Evolutionary conservation across 2,113 vertebrate species (phyloP).

Genomic region (Ctenomys sociabilis): DNA sequence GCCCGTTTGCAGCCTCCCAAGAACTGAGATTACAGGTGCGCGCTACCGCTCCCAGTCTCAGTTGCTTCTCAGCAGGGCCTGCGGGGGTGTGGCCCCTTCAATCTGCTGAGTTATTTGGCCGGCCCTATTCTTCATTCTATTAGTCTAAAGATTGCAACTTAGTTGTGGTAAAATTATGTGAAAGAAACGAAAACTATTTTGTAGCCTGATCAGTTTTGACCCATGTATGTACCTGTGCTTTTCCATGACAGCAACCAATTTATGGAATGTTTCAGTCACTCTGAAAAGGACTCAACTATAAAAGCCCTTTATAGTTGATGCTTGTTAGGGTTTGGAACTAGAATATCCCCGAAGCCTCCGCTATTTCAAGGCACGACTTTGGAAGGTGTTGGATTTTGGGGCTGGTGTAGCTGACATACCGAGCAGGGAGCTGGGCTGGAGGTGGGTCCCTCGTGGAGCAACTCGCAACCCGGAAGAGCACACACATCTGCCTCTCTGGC

Average conservation of each 20-base stretch:
- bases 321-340: not conserved
- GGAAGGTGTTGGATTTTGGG: not conserved
- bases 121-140: not conserved
- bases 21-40: too few species aligned
- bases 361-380: not conserved
- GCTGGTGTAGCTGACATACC: not conserved
- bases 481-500: not conserved
- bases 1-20: too few species aligned
- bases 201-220: conserved; percentile 1
- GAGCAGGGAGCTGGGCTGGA: not conserved
- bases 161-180: not conserved
- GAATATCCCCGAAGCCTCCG: not conserved
- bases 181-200: conserved; percentile 4
- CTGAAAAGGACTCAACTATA: not conserved
- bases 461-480: not conserved
- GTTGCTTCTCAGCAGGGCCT: too few species aligned
- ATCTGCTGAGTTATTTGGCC: too few species aligned
- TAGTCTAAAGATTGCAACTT: conserved; percentile 28
- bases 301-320: not conserved
- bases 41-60: too few species aligned
- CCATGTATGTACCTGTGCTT: not conserved
- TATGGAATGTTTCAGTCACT: not conserved
- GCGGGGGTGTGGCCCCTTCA: too few species aligned
- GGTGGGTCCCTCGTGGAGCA: not conserved
- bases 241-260: not conserved